Evolutionary conservation across 2,888 invertebrate species (phyloP), one percentile per base, ranked within the genome.

Genomic region (Drosophila demipolita): DNA sequence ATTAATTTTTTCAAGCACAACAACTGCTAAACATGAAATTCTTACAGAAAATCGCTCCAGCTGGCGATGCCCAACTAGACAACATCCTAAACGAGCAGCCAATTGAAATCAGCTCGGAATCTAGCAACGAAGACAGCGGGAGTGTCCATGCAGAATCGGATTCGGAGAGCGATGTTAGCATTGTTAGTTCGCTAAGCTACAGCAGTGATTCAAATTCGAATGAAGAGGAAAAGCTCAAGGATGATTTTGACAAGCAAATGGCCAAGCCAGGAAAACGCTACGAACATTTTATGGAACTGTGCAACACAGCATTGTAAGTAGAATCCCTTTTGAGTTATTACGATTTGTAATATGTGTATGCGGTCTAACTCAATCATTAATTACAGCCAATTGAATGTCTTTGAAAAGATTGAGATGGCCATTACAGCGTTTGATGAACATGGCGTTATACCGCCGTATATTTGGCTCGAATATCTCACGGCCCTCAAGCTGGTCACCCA

Each of bases 381-480:
- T 12, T 65, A 5, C 59, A 84, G 84, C 49, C 62, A 71, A 32
- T n/a, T 83, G 1, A 75, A 79, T 36, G 65, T 68, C 0, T 59
- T 85, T 17, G 64, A 72, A 0, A 74, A 61, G 9, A 83, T 84
- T 8, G 64, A 83, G 35, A 2, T 40, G 1, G 66, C 76, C 20
- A 54, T 73, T 0, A 35, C 8, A 0, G 65, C 50, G 4, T 83
- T 79, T 17, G 64, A 45, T 7, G n/a, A 29, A 11, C 26, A 40
- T 9, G 36, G 59, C 23, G 57, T 61, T 26, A 62, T 84, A 11
- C 83, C 86, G n/a, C 50, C 81, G 1, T 54, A 73, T 15, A 63
- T 84, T 1, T 84, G 84, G 84, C 55, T 81, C 0, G 61, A 67
- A 1, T 87, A 84, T 59, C 59, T 84, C 0, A 64, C 65, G 50